Conservation (phyloP, 2,888 invertebrate genomes). For the Caradrina kadenii region DNA sequence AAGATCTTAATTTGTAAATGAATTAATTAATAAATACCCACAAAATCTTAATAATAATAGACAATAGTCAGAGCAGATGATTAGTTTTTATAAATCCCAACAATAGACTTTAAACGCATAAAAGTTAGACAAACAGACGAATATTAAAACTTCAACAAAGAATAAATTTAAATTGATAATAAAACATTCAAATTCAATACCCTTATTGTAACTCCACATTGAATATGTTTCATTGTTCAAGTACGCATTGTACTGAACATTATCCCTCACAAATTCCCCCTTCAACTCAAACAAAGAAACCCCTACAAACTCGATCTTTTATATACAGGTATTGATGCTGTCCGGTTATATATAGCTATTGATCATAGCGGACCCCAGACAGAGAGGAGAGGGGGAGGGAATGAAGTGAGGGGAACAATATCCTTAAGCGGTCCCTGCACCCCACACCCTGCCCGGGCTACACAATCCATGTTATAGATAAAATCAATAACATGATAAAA, state of each 20-base stretch:
- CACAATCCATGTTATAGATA: background rate
- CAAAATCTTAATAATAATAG: background rate
- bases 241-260: background rate
- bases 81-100: slow-evolving; percentile 11
- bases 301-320: slow-evolving; percentile 31
- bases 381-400: background rate
- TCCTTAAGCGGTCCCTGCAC: background rate
- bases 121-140: too few relatives aligned
- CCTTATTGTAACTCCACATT: background rate
- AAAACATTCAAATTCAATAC: background rate
- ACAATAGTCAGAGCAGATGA: slow-evolving; percentile 11
- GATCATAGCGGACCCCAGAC: slow-evolving; percentile 11
- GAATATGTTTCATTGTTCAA: slow-evolving; percentile 3
- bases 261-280: background rate
- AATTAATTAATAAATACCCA: background rate
- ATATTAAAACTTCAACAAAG: background rate
- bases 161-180: background rate
- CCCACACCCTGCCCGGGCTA: background rate
- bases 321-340: slow-evolving; percentile 41
- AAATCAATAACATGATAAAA: slow-evolving; percentile 36
- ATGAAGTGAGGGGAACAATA: background rate
- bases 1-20: background rate
- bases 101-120: background rate
- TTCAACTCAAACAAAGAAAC: slow-evolving; percentile 24
- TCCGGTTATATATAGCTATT: slow-evolving; percentile 39